Evolutionary conservation across 2,797 vertebrate genomes (phyloP).

Genomic region (Sciaenops ocellatus): DNA sequence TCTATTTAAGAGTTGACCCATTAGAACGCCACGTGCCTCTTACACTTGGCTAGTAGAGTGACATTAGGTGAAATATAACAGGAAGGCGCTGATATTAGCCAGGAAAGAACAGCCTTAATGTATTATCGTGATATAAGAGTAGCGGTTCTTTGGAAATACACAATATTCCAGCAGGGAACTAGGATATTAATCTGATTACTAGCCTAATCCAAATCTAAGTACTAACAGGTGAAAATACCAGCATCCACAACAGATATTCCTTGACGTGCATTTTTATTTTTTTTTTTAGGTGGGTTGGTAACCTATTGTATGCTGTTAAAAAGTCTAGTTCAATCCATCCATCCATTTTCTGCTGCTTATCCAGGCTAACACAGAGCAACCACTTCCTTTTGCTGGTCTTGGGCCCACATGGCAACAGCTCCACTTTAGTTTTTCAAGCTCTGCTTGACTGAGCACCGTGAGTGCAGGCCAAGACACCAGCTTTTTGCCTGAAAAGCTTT

Average conservation of each 20-base stretch:
- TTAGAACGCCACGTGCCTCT: neutral
- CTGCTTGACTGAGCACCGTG: neutral
- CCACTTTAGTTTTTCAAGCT: conserved; percentile 4
- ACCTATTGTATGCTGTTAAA: neutral
- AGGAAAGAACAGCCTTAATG: neutral
- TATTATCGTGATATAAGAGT: neutral
- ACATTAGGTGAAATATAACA: conserved; percentile 13
- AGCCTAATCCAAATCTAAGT: neutral
- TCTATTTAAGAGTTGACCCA: conserved; percentile 4
- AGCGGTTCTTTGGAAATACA: neutral
- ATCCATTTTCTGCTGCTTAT: conserved; percentile 5
- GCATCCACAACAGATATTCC: neutral
- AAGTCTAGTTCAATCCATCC: neutral
- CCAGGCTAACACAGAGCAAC: neutral
- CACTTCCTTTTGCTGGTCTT: neutral
- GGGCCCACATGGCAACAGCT: neutral
- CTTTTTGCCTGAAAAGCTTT: neutral
- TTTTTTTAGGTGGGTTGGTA: neutral
- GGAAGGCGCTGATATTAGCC: neutral
- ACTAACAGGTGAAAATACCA: neutral
- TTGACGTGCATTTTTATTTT: neutral
- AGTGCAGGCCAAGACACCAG: neutral
- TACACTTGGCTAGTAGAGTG: neutral
- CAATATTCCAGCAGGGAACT: too few species aligned
- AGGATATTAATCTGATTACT: conserved; percentile 7